These are phyloP conservation scores for Acanthosepion lycidas DNA, from an alignment of 2,888 invertebrate species.

Conservation along the genomic window DNA sequence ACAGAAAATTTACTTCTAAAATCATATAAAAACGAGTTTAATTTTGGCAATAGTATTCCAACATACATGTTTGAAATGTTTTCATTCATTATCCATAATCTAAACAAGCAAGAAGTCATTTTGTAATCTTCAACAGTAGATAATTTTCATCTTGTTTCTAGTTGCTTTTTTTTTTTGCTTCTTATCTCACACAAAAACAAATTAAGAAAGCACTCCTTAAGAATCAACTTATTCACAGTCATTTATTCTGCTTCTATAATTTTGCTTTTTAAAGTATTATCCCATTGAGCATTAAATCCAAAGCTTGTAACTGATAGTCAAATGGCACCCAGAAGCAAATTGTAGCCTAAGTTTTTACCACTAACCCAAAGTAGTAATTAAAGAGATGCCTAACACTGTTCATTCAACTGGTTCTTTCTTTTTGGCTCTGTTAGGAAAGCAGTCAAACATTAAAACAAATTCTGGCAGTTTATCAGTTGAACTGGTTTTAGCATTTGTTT, in stretches of 20 bases:
- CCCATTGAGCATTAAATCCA: not conserved
- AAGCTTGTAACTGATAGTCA: not conserved
- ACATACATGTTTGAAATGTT: no score
- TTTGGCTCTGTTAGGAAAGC: not conserved
- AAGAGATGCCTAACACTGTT: not conserved
- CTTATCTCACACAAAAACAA: not conserved
- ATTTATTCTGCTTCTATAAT: not conserved
- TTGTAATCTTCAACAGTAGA: not conserved
- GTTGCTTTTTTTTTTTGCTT: not conserved
- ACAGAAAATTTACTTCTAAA: no score
- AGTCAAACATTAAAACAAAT: not conserved
- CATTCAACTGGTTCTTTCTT: not conserved
- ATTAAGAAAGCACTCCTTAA: conserved; percentile 33
- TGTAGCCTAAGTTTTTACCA: not conserved
- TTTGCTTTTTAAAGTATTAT: not conserved
- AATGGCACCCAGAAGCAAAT: not conserved
- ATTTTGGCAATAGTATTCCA: no score
- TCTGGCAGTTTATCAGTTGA: conserved; percentile 11
- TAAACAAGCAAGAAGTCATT: not conserved
- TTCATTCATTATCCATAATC: no score
- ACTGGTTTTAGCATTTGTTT: not conserved
- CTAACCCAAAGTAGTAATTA: not conserved
- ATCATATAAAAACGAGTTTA: no score
- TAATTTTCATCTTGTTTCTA: not conserved
- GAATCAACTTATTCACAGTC: not conserved